Conservation (phyloP, 2,888 invertebrate genomes). For the Rhagonycha lutea region DNA sequence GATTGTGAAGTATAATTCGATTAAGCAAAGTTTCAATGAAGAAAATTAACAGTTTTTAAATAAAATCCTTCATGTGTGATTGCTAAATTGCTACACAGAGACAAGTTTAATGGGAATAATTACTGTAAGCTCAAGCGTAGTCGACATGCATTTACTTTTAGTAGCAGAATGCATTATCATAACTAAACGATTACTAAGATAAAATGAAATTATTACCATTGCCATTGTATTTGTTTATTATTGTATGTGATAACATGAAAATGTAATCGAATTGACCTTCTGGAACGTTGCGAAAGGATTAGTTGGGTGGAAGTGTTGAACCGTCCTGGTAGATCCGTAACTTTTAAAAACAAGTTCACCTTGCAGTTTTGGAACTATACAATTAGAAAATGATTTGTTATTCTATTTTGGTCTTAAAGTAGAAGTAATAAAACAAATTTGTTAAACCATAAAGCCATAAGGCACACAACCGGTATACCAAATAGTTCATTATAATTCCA, state of each 20-base stretch:
- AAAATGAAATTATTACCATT: constrained; percentile 12
- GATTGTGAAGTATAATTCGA: too few species aligned
- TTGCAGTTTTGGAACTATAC: not conserved
- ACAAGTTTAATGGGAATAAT: not conserved
- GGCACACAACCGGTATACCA: not conserved
- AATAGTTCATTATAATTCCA: not conserved
- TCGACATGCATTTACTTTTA: constrained; percentile 13
- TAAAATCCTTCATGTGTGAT: constrained; percentile 3
- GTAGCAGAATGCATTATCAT: constrained; percentile 14
- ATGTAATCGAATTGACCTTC: constrained; percentile 6
- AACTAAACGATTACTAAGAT: constrained; percentile 12
- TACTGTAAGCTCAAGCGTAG: not conserved
- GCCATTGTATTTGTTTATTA: constrained; percentile 9
- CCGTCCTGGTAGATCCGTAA: not conserved
- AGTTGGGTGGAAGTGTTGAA: not conserved
- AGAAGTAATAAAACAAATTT: not conserved
- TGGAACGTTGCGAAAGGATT: not conserved
- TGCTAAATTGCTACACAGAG: not conserved
- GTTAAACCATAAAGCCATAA: not conserved
- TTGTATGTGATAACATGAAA: constrained; percentile 7
- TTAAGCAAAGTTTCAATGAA: not conserved
- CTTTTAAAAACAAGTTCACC: not conserved
- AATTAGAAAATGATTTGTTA: not conserved
- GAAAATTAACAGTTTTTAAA: constrained; percentile 1
- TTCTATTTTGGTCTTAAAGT: not conserved